A percentile compares a stretch with the other conserved stretches of the same genome.
phyloP scores from a whole-genome alignment of 2,888 invertebrate species.

The Piscicola geometra region DNA sequence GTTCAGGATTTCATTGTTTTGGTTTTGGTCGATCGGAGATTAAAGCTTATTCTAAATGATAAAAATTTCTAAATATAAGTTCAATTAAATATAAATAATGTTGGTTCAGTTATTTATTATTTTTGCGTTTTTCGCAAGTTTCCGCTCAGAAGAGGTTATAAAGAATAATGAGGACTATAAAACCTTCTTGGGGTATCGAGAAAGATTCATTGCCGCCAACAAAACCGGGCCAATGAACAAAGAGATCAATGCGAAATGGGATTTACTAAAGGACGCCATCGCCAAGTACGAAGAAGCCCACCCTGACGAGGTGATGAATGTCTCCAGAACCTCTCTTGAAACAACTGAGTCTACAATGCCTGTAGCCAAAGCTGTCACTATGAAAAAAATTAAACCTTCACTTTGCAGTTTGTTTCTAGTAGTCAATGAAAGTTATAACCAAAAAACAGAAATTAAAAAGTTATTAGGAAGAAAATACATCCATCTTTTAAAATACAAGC shows the following conservation, averaged over 20 bases:
- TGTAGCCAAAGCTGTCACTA: background rate
- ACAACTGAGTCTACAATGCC: background rate
- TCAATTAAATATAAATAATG: background rate
- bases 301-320: too few relatives aligned
- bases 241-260: background rate
- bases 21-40: too few relatives aligned
- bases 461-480: background rate
- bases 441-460: background rate
- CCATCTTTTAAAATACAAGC: conserved; percentile 36
- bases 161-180: background rate
- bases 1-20: too few relatives aligned
- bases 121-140: background rate
- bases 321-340: background rate
- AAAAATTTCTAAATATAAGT: background rate
- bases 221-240: background rate
- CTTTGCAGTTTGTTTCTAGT: background rate
- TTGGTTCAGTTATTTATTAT: background rate
- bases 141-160: background rate
- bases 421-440: background rate
- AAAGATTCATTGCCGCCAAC: background rate
- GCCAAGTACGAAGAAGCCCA: background rate
- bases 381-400: background rate
- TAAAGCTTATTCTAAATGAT: too few relatives aligned
- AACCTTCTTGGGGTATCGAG: background rate
- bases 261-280: background rate